Percentiles rank a stretch among this genome's conserved stretches.
These are phyloP conservation scores for Mesorhabditis spiculigera DNA, from an alignment of 2,888 invertebrate genomes.

Conservation along the genomic window DNA sequence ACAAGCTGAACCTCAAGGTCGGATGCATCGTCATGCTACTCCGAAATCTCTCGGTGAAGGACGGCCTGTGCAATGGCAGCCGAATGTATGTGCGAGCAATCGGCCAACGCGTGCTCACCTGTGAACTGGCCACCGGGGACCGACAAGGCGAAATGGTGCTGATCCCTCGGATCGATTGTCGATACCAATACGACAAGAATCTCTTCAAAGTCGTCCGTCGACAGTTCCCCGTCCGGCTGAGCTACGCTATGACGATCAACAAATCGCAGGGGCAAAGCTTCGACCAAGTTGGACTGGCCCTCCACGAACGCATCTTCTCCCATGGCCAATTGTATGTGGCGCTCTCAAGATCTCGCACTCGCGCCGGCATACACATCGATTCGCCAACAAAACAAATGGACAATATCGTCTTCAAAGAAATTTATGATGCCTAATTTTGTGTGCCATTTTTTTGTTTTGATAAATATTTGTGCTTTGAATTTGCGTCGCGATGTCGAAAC, in stretches of 20 bases:
- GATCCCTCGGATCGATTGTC: too few species aligned
- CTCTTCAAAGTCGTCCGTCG: too few species aligned
- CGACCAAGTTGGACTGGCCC: too few species aligned
- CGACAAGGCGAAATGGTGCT: too few species aligned
- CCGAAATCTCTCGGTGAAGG: slow-evolving; percentile 14
- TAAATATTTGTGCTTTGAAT: too few species aligned
- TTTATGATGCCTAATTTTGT: background rate
- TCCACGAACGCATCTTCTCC: background rate
- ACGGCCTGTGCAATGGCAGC: slow-evolving; percentile 7
- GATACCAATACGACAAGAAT: too few species aligned
- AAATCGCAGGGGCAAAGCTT: too few species aligned
- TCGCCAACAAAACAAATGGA: background rate
- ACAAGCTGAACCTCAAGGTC: slow-evolving; percentile 8
- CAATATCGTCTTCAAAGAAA: slow-evolving; percentile 8
- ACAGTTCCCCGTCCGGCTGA: too few species aligned
- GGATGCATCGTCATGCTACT: slow-evolving; percentile 9
- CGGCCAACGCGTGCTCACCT: too few species aligned
- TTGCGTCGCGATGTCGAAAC: background rate
- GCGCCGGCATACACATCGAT: background rate
- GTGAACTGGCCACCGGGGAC: too few species aligned
- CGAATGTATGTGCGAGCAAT: background rate
- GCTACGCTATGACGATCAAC: too few species aligned
- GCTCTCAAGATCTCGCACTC: background rate
- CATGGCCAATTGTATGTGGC: slow-evolving; percentile 10
- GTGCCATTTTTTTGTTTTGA: too few species aligned